Conservation (phyloP, 37 sponge, comb jelly and placozoan genomes). For the Cladorhizidae sp. region DNA sequence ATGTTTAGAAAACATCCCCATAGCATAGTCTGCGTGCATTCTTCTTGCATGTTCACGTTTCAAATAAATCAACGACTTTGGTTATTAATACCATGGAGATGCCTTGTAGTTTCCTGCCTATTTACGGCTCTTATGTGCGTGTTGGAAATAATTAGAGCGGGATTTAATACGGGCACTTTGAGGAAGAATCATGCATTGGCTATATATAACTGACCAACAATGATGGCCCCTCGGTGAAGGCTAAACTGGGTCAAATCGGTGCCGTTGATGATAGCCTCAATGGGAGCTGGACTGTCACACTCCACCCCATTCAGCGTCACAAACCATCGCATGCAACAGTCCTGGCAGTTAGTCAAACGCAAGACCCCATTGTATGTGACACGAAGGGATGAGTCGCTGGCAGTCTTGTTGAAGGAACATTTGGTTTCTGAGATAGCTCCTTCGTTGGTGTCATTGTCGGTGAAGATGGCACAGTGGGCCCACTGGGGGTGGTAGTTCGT, state of each 20-base stretch:
- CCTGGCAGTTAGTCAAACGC: conserved; percentile 28
- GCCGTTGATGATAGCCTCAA: conserved; percentile 52
- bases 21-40: no score
- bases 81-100: no score
- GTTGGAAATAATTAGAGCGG: no score
- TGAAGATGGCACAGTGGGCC: conserved; percentile 14
- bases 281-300: conserved; percentile 61
- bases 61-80: no score
- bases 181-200: no score
- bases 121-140: no score
- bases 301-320: conserved; percentile 64
- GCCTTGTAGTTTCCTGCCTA: no score
- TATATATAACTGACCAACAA: conserved; percentile 7
- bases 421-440: conserved; percentile 10
- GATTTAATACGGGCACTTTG: no score
- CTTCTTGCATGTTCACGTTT: no score
- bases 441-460: not conserved
- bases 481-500: conserved; percentile 29
- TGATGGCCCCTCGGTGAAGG: conserved; percentile 48
- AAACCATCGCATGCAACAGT: conserved; percentile 71
- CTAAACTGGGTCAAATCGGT: conserved; percentile 10
- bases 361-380: conserved; percentile 62
- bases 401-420: conserved; percentile 47
- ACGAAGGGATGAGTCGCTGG: conserved; percentile 25
- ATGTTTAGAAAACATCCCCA: no score